Conservation (phyloP, 2,797 vertebrate genomes). For the Bradypus variegatus region DNA sequence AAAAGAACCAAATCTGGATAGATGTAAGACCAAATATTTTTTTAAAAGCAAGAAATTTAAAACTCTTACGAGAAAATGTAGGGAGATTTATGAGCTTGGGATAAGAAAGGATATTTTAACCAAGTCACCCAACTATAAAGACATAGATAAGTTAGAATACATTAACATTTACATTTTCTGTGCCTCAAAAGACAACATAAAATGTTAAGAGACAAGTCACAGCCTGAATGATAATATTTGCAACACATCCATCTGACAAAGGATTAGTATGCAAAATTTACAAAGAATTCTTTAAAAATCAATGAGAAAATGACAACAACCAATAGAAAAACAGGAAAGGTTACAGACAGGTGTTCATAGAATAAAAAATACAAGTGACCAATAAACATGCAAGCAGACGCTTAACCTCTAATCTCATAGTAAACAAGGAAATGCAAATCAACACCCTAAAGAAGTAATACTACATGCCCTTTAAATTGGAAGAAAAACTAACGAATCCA, state of each 20-base stretch:
- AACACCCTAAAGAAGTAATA: neutral
- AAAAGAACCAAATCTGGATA: neutral
- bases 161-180: neutral
- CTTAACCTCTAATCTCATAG: neutral
- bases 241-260: neutral
- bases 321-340: neutral
- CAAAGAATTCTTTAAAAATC: conserved; percentile 2
- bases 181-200: neutral
- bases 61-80: neutral
- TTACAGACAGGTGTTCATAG: neutral
- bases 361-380: neutral
- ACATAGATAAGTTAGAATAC: neutral
- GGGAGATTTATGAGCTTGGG: neutral
- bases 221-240: neutral
- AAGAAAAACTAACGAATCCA: neutral
- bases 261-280: neutral
- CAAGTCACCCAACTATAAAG: neutral
- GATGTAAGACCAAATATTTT: neutral
- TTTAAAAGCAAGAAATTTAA: neutral
- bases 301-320: neutral
- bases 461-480: neutral
- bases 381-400: neutral
- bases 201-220: neutral
- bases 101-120: neutral
- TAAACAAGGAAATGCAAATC: conserved; percentile 3